Conservation (phyloP, 2,113 vertebrate genomes). For the Poeciliopsis prolifica region DNA sequence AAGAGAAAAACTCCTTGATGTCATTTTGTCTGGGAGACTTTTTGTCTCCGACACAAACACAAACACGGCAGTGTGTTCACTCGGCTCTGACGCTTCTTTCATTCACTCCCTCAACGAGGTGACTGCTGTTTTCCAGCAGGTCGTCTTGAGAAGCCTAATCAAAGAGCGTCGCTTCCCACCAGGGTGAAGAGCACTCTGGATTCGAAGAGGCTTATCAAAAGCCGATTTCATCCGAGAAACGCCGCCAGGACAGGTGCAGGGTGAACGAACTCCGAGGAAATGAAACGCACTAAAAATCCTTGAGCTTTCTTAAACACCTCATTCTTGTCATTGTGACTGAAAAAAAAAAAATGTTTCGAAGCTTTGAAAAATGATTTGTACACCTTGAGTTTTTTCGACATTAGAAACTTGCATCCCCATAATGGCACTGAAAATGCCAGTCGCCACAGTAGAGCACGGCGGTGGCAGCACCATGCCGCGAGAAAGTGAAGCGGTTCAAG, state of each 20-base stretch:
- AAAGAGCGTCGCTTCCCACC: neutral
- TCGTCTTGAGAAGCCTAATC: slow-evolving; percentile 10
- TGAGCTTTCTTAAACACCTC: too few relatives aligned
- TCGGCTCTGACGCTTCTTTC: neutral
- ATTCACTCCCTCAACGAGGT: neutral
- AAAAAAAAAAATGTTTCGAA: too few relatives aligned
- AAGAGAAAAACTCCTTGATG: slow-evolving; percentile 49
- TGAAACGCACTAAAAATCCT: neutral
- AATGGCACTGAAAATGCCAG: too few relatives aligned
- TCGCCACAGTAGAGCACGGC: neutral
- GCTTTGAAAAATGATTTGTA: too few relatives aligned
- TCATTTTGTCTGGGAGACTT: slow-evolving; percentile 54
- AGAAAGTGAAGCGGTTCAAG: too few relatives aligned
- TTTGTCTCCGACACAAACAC: neutral
- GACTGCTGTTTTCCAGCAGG: neutral
- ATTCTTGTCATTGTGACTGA: too few relatives aligned
- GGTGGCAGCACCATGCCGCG: neutral
- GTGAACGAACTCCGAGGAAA: neutral
- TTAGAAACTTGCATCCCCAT: too few relatives aligned
- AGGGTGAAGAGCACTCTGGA: neutral
- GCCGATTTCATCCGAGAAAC: neutral
- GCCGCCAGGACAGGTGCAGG: neutral
- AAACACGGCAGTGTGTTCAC: neutral
- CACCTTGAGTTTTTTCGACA: too few relatives aligned
- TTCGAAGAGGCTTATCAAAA: neutral